Evolutionary conservation across 2,888 invertebrate genomes (phyloP).

Genomic region (Pseudococcus viburni): DNA sequence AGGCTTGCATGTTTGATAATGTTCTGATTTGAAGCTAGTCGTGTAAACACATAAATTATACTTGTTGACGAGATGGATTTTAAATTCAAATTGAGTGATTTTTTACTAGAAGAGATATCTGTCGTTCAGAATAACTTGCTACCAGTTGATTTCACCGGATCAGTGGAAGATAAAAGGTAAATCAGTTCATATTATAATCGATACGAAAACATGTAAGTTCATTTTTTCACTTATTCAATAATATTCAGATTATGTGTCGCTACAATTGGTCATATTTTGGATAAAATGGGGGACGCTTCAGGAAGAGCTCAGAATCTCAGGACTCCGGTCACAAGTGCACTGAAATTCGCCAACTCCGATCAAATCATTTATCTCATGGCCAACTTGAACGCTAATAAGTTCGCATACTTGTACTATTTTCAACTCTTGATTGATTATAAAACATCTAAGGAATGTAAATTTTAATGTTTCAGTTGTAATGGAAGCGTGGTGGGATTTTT

Average conservation of each 20-base stretch:
- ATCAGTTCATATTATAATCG: neutral
- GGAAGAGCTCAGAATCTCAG: slow-evolving; percentile 82
- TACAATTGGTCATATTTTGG: slow-evolving; percentile 73
- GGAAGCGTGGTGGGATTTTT: slow-evolving; percentile 83
- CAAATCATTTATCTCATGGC: slow-evolving; percentile 75
- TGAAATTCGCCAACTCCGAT: slow-evolving; percentile 77
- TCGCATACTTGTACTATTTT: slow-evolving; percentile 71
- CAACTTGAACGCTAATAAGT: slow-evolving; percentile 76
- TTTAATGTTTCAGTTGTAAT: slow-evolving; percentile 52
- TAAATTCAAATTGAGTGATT: slow-evolving; percentile 39
- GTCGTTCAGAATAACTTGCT: slow-evolving; percentile 25
- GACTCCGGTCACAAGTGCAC: slow-evolving; percentile 82
- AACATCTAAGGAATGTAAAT: neutral
- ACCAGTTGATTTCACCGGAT: slow-evolving; percentile 44
- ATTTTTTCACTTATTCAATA: too few relatives aligned
- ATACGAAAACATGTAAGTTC: too few relatives aligned
- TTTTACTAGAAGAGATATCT: neutral
- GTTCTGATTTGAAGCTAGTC: neutral
- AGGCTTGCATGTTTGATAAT: neutral
- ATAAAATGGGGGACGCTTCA: slow-evolving; percentile 81
- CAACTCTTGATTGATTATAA: neutral
- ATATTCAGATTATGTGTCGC: slow-evolving; percentile 36
- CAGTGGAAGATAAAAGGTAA: slow-evolving; percentile 18
- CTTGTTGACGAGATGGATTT: slow-evolving; percentile 8
- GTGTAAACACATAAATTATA: neutral